Evolutionary conservation across 2,797 vertebrate species (phyloP), one percentile per base, ranked within the genome.

Genomic region (Gallinago nigripennis): DNA sequence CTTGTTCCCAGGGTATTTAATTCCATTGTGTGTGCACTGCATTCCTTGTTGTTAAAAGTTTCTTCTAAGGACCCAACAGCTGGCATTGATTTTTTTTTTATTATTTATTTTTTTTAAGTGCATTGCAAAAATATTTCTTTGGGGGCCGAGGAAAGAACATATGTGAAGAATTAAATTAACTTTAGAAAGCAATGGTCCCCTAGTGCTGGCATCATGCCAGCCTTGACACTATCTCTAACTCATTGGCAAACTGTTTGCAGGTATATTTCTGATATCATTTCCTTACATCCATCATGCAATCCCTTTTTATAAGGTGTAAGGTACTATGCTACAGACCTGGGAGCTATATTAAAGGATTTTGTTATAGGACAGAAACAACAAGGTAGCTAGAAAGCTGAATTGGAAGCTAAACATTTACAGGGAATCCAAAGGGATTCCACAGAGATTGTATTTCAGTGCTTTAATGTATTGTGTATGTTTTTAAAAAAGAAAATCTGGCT

Each of bases 221-320:
- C 7, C 31, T 92, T 92, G 21, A 92, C 53, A 46, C 87, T 78
- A 15, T 81, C 81, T 84, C 37, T 75, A 72, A 57, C 12, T 90
- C 66, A 53, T 24, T 88, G 77, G 82, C 39, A 92, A 88, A 48
- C 28, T 84, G 20, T 82, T 95, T 91, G 20, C 18, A 64, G 21
- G 35, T 23, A 63, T 84, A 84, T 82, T 95, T 96, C 72, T 95
- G 73, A 64, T 84, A 92, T 68, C 8, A 73, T 79, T 94, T 95
- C 91, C 87, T 91, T 77, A 72, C 27, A 72, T 71, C 37, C 77
- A 80, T 61, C 86, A 60, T 80, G 93, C 92, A 96, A 92, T 91
- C 61, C 48, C 9, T 81, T 92, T 96, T 95, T 77, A 92, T 94
- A 94, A 90, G 68, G 86, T 95, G 88, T 57, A 73, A 94, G 58